These are phyloP conservation scores for Melanotaenia boesemani DNA, from an alignment of 2,797 vertebrate genomes.

Conservation along the genomic window DNA sequence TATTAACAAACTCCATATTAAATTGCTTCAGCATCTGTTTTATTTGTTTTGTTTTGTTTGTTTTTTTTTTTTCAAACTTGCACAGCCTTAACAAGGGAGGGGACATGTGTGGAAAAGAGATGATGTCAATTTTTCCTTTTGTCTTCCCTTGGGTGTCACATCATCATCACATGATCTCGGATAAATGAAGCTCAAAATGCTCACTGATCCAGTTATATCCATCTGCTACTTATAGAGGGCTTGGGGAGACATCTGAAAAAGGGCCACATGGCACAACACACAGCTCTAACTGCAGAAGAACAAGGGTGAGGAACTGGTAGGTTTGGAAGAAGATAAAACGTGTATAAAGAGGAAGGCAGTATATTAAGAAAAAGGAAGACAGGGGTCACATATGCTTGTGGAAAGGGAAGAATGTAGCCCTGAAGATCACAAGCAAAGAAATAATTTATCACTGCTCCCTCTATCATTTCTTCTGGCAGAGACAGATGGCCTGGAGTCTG, in stretches of 20 bases:
- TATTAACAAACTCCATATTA: slow-evolving; percentile 65
- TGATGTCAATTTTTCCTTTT: slow-evolving; percentile 74
- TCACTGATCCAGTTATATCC: slow-evolving; percentile 53
- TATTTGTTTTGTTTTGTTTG: slow-evolving; percentile 21
- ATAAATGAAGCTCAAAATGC: slow-evolving; percentile 50
- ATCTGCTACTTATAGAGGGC: slow-evolving; percentile 64
- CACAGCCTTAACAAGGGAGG: slow-evolving; percentile 72
- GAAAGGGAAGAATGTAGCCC: slow-evolving; percentile 72
- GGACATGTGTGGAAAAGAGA: slow-evolving; percentile 64
- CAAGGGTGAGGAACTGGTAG: slow-evolving; percentile 58
- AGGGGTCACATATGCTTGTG: slow-evolving; percentile 76
- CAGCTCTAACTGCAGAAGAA: slow-evolving; percentile 55
- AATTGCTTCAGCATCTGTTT: slow-evolving; percentile 73
- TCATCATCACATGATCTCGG: slow-evolving; percentile 68
- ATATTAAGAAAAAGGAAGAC: slow-evolving; percentile 67
- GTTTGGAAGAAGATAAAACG: slow-evolving; percentile 75
- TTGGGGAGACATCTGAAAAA: slow-evolving; percentile 54
- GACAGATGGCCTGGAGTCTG: slow-evolving; percentile 73
- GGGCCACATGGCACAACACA: slow-evolving; percentile 60
- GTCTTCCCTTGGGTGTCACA: slow-evolving; percentile 73
- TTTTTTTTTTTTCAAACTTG: slow-evolving; percentile 25
- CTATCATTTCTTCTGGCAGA: slow-evolving; percentile 77
- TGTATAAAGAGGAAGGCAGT: slow-evolving; percentile 55
- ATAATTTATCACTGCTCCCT: slow-evolving; percentile 75
- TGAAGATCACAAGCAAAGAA: slow-evolving; percentile 78